Conservation (phyloP, 37 sponge, comb jelly and placozoan genomes). For the Hormiphora californensis region DNA sequence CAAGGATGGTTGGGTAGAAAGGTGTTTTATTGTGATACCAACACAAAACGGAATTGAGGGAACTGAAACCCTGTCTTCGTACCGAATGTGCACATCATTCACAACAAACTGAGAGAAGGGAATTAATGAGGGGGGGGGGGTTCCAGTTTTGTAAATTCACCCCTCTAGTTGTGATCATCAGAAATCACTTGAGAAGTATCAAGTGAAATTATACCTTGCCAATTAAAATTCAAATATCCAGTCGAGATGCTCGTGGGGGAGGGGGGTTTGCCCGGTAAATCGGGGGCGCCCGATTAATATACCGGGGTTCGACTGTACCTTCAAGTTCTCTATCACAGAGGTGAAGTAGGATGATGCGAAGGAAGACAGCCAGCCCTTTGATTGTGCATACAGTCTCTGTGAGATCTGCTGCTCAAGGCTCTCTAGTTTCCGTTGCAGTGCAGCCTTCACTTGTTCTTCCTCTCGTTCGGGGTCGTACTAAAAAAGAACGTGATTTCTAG, state of each 20-base stretch:
- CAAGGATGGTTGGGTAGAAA: constrained; percentile 69
- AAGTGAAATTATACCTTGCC: too few relatives aligned
- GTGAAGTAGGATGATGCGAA: constrained; percentile 48
- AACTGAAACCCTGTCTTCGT: constrained; percentile 67
- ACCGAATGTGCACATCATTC: constrained; percentile 83
- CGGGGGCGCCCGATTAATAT: too few relatives aligned
- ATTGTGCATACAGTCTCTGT: constrained; percentile 27
- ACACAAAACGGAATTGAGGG: constrained; percentile 66
- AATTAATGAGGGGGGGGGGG: too few relatives aligned
- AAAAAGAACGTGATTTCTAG: too few relatives aligned
- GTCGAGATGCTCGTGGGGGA: too few relatives aligned
- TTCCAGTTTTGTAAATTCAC: too few relatives aligned
- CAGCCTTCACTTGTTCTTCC: constrained; percentile 30
- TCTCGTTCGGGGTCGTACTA: constrained; percentile 41
- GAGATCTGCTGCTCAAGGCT: constrained; percentile 46
- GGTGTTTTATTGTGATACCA: constrained; percentile 67
- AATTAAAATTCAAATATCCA: too few relatives aligned
- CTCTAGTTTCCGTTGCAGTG: constrained; percentile 18
- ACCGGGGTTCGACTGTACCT: too few relatives aligned
- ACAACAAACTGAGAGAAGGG: constrained; percentile 61
- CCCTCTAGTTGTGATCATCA: too few relatives aligned
- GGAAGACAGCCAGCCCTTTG: constrained; percentile 35
- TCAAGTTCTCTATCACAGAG: constrained; percentile 31
- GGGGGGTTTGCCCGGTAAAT: too few relatives aligned
- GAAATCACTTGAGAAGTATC: too few relatives aligned